Evolutionary conservation across 2,888 invertebrate species (phyloP).

Genomic region (Habrosyne pyritoides): DNA sequence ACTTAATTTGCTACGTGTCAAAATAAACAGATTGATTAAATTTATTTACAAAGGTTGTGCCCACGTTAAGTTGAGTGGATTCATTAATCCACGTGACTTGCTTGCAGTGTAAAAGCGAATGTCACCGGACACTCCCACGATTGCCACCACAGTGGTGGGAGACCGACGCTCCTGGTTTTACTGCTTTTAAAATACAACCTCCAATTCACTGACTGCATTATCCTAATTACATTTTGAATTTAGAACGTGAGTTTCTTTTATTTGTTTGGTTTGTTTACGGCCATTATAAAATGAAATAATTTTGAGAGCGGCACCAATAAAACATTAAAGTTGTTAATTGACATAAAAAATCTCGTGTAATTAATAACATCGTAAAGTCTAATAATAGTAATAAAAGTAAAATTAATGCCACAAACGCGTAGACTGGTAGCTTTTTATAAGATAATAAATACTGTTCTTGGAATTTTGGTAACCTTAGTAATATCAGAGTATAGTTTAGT

Average conservation of each 20-base stretch:
- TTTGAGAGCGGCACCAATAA: conserved; percentile 39
- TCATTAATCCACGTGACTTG: conserved; percentile 79
- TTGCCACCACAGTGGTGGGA: conserved; percentile 24
- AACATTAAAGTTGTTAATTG: conserved; percentile 43
- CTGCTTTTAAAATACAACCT: conserved; percentile 50
- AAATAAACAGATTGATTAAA: conserved; percentile 67
- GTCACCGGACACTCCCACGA: conserved; percentile 33
- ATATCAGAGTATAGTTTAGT: neutral
- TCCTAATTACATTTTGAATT: conserved; percentile 67
- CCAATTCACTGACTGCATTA: conserved; percentile 63
- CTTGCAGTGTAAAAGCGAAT: conserved; percentile 64
- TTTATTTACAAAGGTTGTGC: conserved; percentile 57
- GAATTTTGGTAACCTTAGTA: conserved; percentile 1
- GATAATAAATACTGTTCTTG: neutral
- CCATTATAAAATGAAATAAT: conserved; percentile 51
- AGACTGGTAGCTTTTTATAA: conserved; percentile 17
- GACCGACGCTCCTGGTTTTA: conserved; percentile 48
- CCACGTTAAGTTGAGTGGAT: conserved; percentile 59
- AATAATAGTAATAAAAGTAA: conserved; percentile 24
- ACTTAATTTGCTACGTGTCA: conserved; percentile 61
- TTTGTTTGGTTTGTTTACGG: conserved; percentile 42
- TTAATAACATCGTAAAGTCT: conserved; percentile 50
- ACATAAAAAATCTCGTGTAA: conserved; percentile 49
- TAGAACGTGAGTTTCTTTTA: conserved; percentile 48
- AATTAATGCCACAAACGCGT: conserved; percentile 32